Base-by-base conservation (phyloP, 2,797 vertebrate genomes). In the Streptopelia turtur region DNA sequence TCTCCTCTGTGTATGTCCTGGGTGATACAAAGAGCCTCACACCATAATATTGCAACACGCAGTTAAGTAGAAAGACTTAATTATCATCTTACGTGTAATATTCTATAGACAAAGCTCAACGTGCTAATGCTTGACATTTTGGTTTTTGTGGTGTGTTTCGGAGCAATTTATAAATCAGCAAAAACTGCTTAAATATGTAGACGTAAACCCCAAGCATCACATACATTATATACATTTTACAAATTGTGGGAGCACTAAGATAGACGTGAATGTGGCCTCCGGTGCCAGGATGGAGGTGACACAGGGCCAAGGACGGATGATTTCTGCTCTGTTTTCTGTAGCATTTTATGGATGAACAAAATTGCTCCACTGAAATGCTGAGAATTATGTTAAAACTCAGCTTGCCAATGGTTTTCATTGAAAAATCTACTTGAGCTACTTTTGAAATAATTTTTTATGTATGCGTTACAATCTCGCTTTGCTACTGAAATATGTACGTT, bases 401-500 rank as follows among this genome's bases (percentile, higher is more conserved):
- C 37, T 77, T 84, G 61, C 65, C 31, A 13, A 20, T 83, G 90
- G 93, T 90, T 84, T 92, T 60, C 64, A 80, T 13, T 61, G 88
- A 85, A 89, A 77, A 89, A 87, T 68, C 88, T 79, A 31, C 86
- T 47, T 28, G 27, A 91, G 83, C 60, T 89, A 82, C 77, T 90
- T 89, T 74, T 57, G 4, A 63, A 82, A 84, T 66, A 79, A 57
- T 15, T 68, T 74, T 87, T 93, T 87, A 93, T 91, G 53, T 74
- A 49, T 93, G 81, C 75, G 52, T 74, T 90, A 41, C 86, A 65
- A 15, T 83, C 89, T 90, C 23, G 8, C 71, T 94, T 89, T 91
- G 76, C 91, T 95, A 4, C 59, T 95, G 94, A 96, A 95, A 83
- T 79, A 93, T 56, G 59, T 90, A 41, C 47, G 55, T 81, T 79